Base-by-base conservation (phyloP, 2,888 invertebrate genomes). In the Andricus curvator region DNA sequence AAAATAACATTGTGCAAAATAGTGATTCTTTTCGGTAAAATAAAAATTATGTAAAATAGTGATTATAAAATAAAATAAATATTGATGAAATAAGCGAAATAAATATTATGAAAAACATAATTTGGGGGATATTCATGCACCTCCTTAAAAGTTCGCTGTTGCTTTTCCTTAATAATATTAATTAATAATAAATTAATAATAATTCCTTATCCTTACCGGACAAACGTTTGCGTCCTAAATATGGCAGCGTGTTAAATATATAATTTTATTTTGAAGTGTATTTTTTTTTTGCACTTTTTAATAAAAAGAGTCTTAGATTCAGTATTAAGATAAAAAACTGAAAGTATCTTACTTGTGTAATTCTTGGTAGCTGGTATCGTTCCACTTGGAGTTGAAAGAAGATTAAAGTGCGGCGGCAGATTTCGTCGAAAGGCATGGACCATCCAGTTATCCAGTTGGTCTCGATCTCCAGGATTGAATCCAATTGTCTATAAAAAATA, bases 401-500 rank as follows among this genome's bases (percentile, higher is more conserved):
- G 94, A 92, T 96, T 96, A 92, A 97, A 97, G 92, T 97, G 96
- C 13, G 97, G 96, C n/a, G 97, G 97, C 88, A 97, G 94, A 92
- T 97, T 97, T 91, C 96, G 96, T 89, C 97, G 97, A 92, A 97
- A 97, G 51, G 96, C 96, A 87, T 95, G 95, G 80, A 97, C 94
- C 94, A 98, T 94, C 95, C 97, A 97, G 86, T 95, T 95, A 91
- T 98, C 97, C 84, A 98, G 92, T 86, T 96, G 96, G 83, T 97
- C 97, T 80, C 95, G 95, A 88, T 96, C 96, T 5, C 95, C 95
- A 0, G 96, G 95, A 88, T 96, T 96, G 88, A 97, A 96, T 41
- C 97, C 97, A 84, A 97, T 93, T 0, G 97, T 96, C 96, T 96
- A 92, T 11, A 93, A 84, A 82, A 81, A 85, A 65, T n/a, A 86